These are phyloP conservation scores for Cygnus olor DNA, from an alignment of 2,797 vertebrate genomes.

Conservation along the genomic window DNA sequence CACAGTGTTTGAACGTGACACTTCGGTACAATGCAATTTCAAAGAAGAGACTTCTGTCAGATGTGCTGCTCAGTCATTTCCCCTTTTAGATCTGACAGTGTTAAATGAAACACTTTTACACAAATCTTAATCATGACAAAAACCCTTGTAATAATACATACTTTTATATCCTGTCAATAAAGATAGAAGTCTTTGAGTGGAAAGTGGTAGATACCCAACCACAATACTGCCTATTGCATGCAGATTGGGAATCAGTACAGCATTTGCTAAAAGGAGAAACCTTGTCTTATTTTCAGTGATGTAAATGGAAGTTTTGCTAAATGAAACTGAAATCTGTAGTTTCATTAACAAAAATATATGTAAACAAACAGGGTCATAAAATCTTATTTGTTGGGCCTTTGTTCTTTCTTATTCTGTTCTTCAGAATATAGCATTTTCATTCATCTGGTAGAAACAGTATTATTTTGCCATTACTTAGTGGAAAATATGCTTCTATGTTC, in stretches of 20 bases:
- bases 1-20: conserved; percentile 43
- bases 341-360: background rate
- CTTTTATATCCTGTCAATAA: conserved; percentile 17
- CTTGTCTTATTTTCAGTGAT: background rate
- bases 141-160: background rate
- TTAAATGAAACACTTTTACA: conserved; percentile 67
- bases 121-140: conserved; percentile 54
- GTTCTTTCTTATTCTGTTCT: background rate
- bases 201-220: background rate
- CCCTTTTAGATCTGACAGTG: conserved; percentile 51
- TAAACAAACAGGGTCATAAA: background rate
- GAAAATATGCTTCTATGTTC: background rate
- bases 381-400: background rate
- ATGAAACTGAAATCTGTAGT: background rate
- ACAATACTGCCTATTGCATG: background rate
- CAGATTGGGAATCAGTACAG: background rate
- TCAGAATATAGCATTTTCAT: background rate
- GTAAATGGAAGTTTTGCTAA: background rate
- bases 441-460: background rate
- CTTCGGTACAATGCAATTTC: conserved; percentile 49
- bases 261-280: background rate
- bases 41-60: conserved; percentile 52
- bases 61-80: conserved; percentile 43
- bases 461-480: conserved; percentile 6
- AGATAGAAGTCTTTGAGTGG: background rate